phyloP scores from a whole-genome alignment of 2,113 vertebrate species.

The Tyrannus savana region DNA sequence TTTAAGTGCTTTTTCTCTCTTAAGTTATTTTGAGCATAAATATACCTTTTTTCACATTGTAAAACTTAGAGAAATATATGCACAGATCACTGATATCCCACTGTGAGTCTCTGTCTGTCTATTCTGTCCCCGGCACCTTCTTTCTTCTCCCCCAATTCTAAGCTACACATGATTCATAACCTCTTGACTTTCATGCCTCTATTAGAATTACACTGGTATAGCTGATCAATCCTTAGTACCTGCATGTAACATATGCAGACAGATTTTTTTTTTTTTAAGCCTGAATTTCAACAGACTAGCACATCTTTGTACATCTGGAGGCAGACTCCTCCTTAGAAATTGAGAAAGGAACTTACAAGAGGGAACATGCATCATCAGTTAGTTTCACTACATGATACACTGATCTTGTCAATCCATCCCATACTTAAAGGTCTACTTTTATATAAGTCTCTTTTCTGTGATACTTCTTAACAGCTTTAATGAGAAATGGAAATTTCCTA shows the following conservation, averaged over 20 bases:
- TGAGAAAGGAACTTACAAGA: not conserved
- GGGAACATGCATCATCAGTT: not conserved
- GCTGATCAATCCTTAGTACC: not conserved
- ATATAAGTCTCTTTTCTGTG: not conserved
- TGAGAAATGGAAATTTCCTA: not conserved
- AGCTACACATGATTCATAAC: not conserved
- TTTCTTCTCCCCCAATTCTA: not conserved
- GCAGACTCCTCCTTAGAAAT: not conserved
- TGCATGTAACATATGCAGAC: not conserved
- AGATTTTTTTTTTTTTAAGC: not conserved
- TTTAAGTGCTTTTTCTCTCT: not conserved
- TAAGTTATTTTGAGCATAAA: not conserved
- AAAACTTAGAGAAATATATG: rapidly evolving
- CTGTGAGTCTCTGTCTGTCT: not conserved
- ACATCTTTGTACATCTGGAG: not conserved
- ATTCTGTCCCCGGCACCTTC: not conserved
- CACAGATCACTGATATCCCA: not conserved
- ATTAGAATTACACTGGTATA: not conserved
- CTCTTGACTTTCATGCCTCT: not conserved
- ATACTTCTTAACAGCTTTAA: not conserved
- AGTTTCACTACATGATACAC: not conserved
- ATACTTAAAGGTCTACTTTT: not conserved
- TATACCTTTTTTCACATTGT: not conserved
- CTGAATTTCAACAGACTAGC: not conserved
- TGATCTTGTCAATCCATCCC: not conserved